phyloP scores from a whole-genome alignment of 1,140 invertebrate species.

The Drosophila tropicalis region DNA sequence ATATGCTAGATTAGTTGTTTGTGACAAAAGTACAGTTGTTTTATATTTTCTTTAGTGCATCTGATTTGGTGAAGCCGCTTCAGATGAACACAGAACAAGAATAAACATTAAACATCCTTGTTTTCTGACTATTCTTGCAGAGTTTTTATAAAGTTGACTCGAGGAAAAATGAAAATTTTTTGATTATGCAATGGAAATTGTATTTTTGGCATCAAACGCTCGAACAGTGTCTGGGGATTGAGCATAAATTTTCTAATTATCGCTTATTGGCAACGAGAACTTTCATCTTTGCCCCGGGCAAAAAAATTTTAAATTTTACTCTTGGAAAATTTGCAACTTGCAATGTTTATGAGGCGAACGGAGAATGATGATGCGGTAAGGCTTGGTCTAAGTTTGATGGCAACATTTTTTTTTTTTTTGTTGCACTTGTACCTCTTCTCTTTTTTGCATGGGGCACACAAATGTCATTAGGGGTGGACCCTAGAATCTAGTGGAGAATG shows the following conservation, averaged over 20 bases:
- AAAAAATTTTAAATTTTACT: constrained; percentile 18
- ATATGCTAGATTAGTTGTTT: no score
- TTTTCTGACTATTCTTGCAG: no score
- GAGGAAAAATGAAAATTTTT: neutral
- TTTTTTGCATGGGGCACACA: constrained; percentile 48
- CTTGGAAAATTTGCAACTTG: constrained; percentile 40
- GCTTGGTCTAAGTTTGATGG: constrained; percentile 24
- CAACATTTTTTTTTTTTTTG: constrained; percentile 43
- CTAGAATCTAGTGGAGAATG: no score
- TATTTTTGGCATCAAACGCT: constrained; percentile 16
- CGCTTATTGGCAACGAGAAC: constrained; percentile 41
- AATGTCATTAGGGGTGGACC: constrained; percentile 66
- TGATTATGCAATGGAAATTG: constrained; percentile 44
- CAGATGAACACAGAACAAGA: no score
- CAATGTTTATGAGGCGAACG: constrained; percentile 27
- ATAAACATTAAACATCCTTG: no score
- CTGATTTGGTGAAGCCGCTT: no score
- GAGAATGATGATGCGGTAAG: neutral
- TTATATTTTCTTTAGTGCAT: no score
- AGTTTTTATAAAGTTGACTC: no score
- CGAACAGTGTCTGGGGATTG: constrained; percentile 43
- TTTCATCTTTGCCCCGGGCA: constrained; percentile 10
- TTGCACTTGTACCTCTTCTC: constrained; percentile 41
- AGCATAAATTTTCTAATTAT: constrained; percentile 49
- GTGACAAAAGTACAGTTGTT: no score